phyloP scores from a whole-genome alignment of 2,113 vertebrate species.

The Candoia aspera region DNA sequence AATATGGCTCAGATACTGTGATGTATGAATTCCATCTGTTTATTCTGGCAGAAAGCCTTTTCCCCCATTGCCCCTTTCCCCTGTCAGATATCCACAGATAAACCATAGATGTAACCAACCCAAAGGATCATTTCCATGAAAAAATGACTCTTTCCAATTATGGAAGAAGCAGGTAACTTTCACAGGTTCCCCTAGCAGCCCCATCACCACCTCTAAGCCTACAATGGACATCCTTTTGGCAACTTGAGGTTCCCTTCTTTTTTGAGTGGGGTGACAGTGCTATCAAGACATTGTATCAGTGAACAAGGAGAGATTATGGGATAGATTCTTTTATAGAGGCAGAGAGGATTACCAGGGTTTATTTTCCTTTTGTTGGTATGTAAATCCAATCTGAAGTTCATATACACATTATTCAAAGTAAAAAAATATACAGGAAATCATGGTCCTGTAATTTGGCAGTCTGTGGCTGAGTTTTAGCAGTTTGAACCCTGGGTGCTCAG shows the following conservation, averaged over 20 bases:
- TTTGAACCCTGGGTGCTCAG: background rate
- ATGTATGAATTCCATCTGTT: background rate
- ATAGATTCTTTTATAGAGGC: background rate
- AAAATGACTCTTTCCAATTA: background rate
- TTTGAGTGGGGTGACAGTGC: background rate
- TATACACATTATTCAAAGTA: background rate
- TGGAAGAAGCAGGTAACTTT: background rate
- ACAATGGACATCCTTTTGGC: background rate
- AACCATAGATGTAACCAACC: background rate
- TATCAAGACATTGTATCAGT: background rate
- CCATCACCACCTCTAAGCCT: background rate
- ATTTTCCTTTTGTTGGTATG: background rate
- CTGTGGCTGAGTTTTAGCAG: background rate
- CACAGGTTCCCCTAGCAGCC: background rate
- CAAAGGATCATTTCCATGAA: background rate
- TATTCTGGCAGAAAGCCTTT: background rate
- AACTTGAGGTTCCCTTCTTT: background rate
- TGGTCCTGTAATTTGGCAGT: background rate
- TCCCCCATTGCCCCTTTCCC: background rate
- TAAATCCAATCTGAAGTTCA: background rate
- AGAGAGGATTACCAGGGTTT: background rate
- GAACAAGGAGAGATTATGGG: background rate
- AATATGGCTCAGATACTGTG: background rate
- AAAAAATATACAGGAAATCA: background rate
- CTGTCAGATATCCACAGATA: background rate